Evolutionary conservation across 2,113 vertebrate genomes (phyloP), one percentile per base, ranked within the genome.

Genomic region (Enhydra lutris): DNA sequence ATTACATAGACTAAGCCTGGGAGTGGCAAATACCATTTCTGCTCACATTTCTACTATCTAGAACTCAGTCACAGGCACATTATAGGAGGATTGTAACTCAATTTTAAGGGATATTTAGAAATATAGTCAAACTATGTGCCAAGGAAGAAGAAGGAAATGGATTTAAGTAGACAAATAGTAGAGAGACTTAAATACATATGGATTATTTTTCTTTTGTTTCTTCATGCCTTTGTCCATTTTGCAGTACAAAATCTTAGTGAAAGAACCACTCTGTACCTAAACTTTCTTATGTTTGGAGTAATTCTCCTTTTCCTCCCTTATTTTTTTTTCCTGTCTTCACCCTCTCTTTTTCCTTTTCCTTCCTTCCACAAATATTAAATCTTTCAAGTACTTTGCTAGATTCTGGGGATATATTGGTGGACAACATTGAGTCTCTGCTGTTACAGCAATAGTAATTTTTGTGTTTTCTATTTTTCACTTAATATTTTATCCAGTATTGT

Each of bases 211-310:
- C 23, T 67, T 69, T 85, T 67, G 29, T 91, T 80, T 84, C 9
- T 83, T 92, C 36, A 79, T 74, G 13, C 3, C 31, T 87, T 71
- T 21, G 52, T 74, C 36, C 89, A 3, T 61, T 96, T 88, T 91
- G 63, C 11, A 89, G 42, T 85, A 21, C 15, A 85, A 71, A 81
- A 69, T 89, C 36, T 91, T 45, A 84, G n/a, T 81, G 57, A 84
- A 94, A 63, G 57, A 80, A 63, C 15, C 2, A 59, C 31, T 47
- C 0, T 63, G 2, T n/a, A 26, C 2, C 4, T 84, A 55, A 39
- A 79, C 67, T 91, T 96, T 88, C 24, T 93, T 55, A 24, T 31
- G 73, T 97, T 96, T 89, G n/a, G 80, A 73, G 7, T 36, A 85
- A n/a, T 95, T 78, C 8, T 67, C 15, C n/a, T 83, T 55, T 67